phyloP scores from a whole-genome alignment of 2,113 vertebrate genomes.

The Chroicocephalus ridibundus region DNA sequence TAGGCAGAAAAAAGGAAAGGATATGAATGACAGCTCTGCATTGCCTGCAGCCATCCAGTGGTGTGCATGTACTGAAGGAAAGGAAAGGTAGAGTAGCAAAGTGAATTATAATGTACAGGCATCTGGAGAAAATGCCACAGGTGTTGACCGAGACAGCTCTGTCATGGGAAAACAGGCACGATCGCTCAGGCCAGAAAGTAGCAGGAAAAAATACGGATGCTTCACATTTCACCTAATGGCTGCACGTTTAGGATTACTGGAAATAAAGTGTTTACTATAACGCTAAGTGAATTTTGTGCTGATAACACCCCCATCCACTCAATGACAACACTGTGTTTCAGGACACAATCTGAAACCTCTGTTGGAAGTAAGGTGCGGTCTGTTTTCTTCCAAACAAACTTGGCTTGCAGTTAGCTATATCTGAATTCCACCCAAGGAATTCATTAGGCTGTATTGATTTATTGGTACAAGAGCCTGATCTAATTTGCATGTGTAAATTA shows the following conservation, averaged over 20 bases:
- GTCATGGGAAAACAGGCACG: rapidly evolving
- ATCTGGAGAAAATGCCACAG: not conserved
- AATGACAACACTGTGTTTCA: not conserved
- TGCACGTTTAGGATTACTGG: not conserved
- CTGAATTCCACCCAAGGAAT: constrained; percentile 46
- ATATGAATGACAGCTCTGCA: not conserved
- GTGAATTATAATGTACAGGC: not conserved
- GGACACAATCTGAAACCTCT: not conserved
- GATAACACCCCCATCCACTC: not conserved
- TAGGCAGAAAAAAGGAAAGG: not conserved
- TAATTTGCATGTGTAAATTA: constrained; percentile 66
- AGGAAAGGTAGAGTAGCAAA: not conserved
- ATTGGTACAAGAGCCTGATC: constrained; percentile 39
- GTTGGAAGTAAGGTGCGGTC: not conserved
- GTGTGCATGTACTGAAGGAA: rapidly evolving
- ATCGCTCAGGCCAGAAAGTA: not conserved
- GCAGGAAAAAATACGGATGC: not conserved
- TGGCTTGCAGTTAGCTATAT: not conserved
- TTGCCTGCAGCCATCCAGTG: not conserved
- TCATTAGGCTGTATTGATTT: constrained; percentile 51
- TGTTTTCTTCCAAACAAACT: not conserved
- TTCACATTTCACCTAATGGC: not conserved
- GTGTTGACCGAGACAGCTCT: not conserved
- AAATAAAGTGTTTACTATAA: not conserved
- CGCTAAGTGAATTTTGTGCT: not conserved